A percentile compares a stretch with the other conserved stretches of the same genome.
Evolutionary conservation across 2,888 invertebrate genomes (phyloP).

Genomic region (Lasioglossum villosulum): DNA sequence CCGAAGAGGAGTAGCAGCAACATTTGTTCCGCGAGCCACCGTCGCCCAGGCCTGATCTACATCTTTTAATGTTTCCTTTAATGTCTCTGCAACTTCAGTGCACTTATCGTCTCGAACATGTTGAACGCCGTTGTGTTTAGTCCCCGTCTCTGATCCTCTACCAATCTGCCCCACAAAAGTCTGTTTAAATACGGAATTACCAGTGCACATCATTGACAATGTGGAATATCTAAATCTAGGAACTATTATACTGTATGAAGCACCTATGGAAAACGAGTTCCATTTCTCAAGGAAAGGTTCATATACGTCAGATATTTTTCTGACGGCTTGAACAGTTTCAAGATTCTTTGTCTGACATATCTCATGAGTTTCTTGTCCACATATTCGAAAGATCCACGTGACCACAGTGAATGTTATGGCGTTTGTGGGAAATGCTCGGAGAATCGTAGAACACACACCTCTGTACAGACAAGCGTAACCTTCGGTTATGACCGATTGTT

Average conservation of each 20-base stretch:
- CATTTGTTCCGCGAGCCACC: no score
- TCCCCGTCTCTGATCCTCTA: neutral
- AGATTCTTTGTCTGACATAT: neutral
- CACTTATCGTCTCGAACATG: neutral
- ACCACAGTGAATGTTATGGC: slow-evolving; percentile 96
- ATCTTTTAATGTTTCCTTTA: neutral
- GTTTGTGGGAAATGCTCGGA: slow-evolving; percentile 96
- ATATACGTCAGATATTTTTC: neutral
- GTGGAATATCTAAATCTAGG: slow-evolving; percentile 41
- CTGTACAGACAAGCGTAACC: slow-evolving; percentile 90
- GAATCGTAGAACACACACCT: slow-evolving; percentile 91
- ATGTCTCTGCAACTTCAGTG: neutral
- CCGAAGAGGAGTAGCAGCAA: no score
- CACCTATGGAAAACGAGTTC: slow-evolving; percentile 38
- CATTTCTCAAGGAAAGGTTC: slow-evolving; percentile 49
- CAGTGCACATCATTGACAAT: slow-evolving; percentile 19
- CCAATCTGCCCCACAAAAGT: neutral
- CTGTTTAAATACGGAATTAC: neutral
- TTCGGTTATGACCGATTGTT: slow-evolving; percentile 88
- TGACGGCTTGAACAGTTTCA: slow-evolving; percentile 5
- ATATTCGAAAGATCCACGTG: slow-evolving; percentile 89
- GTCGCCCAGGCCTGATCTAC: no score
- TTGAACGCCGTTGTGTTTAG: neutral
- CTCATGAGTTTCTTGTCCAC: slow-evolving; percentile 68
- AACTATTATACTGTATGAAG: slow-evolving; percentile 23